A percentile compares a stretch with the other conserved stretches of the same genome.
These are phyloP conservation scores for Dasysyrphus albostriatus DNA, from an alignment of 2,888 invertebrate genomes.

Conservation along the genomic window DNA sequence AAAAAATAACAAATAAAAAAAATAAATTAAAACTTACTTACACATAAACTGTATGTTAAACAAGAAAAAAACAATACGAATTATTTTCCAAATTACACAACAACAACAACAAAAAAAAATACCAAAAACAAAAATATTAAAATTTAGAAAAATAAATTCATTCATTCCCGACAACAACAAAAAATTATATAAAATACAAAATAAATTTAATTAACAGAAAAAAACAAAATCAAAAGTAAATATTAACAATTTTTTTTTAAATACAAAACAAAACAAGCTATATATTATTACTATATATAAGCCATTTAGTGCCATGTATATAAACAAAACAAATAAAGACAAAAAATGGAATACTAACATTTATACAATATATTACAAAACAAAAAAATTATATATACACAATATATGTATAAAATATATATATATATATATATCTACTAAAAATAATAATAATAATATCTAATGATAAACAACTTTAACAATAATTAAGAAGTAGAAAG, in stretches of 20 bases:
- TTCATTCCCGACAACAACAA: conserved; percentile 60
- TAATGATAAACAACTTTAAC: conserved; percentile 73
- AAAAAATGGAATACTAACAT: conserved; percentile 73
- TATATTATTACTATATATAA: conserved; percentile 76
- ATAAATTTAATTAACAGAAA: conserved; percentile 31
- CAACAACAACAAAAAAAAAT: conserved; percentile 29
- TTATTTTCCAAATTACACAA: conserved; percentile 72
- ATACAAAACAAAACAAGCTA: conserved; percentile 71
- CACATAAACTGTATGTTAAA: conserved; percentile 53
- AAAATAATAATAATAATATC: conserved; percentile 54
- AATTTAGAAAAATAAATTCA: conserved; percentile 62
- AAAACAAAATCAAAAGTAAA: conserved; percentile 70
- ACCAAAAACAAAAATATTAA: conserved; percentile 51
- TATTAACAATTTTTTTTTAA: conserved; percentile 58
- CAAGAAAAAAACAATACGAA: conserved; percentile 31
- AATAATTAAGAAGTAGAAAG: conserved; percentile 74
- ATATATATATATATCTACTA: conserved; percentile 34
- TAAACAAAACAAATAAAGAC: conserved; percentile 75
- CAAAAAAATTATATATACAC: conserved; percentile 71
- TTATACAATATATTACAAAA: conserved; percentile 74
- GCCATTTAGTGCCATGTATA: conserved; percentile 77
- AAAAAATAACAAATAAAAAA: conserved; percentile 53
- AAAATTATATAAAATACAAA: conserved; percentile 35
- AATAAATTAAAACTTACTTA: conserved; percentile 51
- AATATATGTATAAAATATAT: conserved; percentile 65